Percentiles rank a stretch among this genome's conserved stretches.
These are phyloP conservation scores for Nerophis lumbriciformis DNA, from an alignment of 2,113 vertebrate species.

Conservation along the genomic window DNA sequence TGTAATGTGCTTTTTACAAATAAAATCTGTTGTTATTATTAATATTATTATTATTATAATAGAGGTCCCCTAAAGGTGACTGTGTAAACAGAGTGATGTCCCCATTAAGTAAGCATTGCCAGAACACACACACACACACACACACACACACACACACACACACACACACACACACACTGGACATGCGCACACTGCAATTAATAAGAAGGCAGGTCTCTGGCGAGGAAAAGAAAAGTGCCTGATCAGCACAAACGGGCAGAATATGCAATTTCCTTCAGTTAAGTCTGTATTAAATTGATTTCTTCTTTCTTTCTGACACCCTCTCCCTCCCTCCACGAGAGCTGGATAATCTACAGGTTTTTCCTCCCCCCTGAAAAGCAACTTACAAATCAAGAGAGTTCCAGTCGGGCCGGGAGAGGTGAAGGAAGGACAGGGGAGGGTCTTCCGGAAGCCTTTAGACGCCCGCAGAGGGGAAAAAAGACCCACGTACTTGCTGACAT, in stretches of 20 bases:
- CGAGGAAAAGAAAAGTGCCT: constrained; percentile 74
- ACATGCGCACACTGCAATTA: constrained; percentile 71
- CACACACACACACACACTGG: constrained; percentile 48
- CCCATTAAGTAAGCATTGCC: too few species aligned
- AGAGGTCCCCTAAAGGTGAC: too few species aligned
- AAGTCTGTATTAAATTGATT: constrained; percentile 83
- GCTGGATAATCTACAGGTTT: constrained; percentile 77
- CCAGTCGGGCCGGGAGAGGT: constrained; percentile 56
- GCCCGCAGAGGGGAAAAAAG: constrained; percentile 4
- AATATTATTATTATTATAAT: too few species aligned
- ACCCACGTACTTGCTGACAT: constrained; percentile 37
- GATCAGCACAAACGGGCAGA: constrained; percentile 78
- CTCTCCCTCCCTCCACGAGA: constrained; percentile 59
- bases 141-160: constrained; percentile 37
- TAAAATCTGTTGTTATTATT: too few species aligned
- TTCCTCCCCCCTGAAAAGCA: constrained; percentile 68
- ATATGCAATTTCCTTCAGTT: constrained; percentile 82
- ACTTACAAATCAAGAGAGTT: constrained; percentile 75
- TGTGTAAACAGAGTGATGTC: too few species aligned
- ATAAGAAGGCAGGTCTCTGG: constrained; percentile 76
- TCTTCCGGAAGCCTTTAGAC: background rate
- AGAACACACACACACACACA: constrained; percentile 33
- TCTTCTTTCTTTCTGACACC: constrained; percentile 75
- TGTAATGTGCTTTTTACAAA: too few species aligned
- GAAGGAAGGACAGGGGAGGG: constrained; percentile 57